Evolutionary conservation across 2,888 invertebrate genomes (phyloP).

Genomic region (Cyaniris semiargus): DNA sequence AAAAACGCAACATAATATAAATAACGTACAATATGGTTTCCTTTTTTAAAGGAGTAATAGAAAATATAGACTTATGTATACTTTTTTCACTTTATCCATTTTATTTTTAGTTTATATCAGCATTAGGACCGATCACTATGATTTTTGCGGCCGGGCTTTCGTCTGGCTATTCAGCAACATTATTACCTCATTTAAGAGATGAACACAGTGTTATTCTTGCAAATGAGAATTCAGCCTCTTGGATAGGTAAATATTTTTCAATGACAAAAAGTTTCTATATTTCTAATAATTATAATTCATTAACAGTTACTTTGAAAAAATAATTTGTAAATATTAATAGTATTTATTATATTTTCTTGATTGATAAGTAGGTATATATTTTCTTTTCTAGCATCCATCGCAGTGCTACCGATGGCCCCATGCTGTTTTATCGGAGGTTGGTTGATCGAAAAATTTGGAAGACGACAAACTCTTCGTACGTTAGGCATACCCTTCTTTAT

Average conservation of each 20-base stretch:
- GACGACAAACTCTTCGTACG: conserved; percentile 21
- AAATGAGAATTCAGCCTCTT: conserved; percentile 5
- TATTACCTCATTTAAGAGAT: conserved; percentile 22
- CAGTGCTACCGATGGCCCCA: conserved; percentile 24
- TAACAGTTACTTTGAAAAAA: neutral
- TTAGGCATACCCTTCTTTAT: conserved; percentile 25
- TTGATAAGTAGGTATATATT: neutral
- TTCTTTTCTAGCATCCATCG: conserved; percentile 21
- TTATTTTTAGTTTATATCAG: conserved; percentile 5
- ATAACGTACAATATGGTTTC: neutral
- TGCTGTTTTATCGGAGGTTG: conserved; percentile 25
- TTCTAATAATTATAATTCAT: neutral
- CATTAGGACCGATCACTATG: conserved; percentile 8
- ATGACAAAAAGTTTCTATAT: neutral
- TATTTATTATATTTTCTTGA: neutral
- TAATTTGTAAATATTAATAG: too few relatives aligned
- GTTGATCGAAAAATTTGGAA: conserved; percentile 20
- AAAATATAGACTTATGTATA: neutral
- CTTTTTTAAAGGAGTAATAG: neutral
- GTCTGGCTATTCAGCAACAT: conserved; percentile 10
- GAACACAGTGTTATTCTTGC: neutral
- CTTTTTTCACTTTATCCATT: neutral
- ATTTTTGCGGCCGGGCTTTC: conserved; percentile 14
- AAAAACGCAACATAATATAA: too few relatives aligned
- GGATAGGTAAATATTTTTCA: conserved; percentile 15